Conservation (phyloP, 2,888 invertebrate genomes). For the Tridacna crocea region DNA sequence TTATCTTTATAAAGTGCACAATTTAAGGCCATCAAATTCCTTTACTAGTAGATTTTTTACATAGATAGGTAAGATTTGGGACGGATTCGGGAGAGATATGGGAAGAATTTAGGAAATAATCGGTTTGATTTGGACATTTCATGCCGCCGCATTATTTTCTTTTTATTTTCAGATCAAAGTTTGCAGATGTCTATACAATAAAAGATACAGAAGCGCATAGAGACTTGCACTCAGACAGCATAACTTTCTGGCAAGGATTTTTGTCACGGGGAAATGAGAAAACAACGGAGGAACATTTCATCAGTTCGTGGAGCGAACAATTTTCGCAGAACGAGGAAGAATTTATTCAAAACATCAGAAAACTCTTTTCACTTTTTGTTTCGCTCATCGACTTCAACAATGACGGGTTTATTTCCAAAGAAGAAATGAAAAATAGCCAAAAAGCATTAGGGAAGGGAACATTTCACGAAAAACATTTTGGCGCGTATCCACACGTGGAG, state of each 20-base stretch:
- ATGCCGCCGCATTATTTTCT: too few relatives aligned
- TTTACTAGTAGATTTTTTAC: too few relatives aligned
- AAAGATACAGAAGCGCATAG: neutral
- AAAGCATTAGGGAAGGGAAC: neutral
- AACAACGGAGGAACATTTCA: conserved; percentile 8
- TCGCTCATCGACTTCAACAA: neutral
- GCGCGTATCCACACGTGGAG: conserved; percentile 1
- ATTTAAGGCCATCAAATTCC: too few relatives aligned
- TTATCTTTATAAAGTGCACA: too few relatives aligned
- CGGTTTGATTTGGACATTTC: too few relatives aligned
- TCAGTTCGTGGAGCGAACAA: neutral
- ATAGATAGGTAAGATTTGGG: too few relatives aligned
- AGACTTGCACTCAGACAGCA: neutral
- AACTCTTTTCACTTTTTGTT: neutral
- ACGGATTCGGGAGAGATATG: too few relatives aligned
- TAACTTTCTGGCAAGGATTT: neutral
- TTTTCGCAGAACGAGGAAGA: neutral
- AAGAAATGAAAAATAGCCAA: neutral
- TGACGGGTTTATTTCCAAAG: conserved; percentile 1
- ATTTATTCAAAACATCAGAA: neutral
- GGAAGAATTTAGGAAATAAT: too few relatives aligned
- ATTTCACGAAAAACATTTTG: conserved; percentile 18
- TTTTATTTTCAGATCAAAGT: neutral
- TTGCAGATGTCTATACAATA: neutral
- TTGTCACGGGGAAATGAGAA: conserved; percentile 1